phyloP scores from a whole-genome alignment of 1,140 invertebrate genomes.

The Paraescarpia echinospica region DNA sequence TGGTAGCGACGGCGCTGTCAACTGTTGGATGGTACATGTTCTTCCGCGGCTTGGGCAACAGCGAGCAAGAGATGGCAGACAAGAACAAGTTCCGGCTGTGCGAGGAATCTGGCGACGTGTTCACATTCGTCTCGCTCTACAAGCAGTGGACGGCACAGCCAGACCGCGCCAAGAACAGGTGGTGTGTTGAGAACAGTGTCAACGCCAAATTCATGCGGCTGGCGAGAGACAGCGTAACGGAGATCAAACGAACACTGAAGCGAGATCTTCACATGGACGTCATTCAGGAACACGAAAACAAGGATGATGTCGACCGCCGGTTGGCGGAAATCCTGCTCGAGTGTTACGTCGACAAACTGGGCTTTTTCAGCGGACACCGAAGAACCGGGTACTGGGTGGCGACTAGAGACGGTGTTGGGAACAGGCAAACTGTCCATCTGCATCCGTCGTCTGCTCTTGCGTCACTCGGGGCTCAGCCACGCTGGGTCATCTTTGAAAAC shows the following conservation, averaged over 20 bases:
- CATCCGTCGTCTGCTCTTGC: neutral
- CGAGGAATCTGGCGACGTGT: neutral
- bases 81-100: neutral
- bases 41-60: neutral
- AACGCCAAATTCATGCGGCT: neutral
- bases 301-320: neutral
- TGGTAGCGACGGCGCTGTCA: neutral
- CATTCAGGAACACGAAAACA: neutral
- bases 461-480: neutral
- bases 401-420: neutral
- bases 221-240: neutral
- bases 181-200: neutral
- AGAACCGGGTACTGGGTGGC: neutral
- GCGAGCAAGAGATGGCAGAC: neutral
- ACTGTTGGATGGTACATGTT: neutral
- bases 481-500: neutral
- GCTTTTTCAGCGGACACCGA: neutral
- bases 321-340: neutral
- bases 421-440: neutral
- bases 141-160: neutral
- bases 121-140: neutral
- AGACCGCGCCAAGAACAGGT: conserved; percentile 1
- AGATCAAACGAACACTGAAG: neutral
- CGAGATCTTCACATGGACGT: neutral
- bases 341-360: neutral